Percentiles rank a stretch among this genome's conserved stretches.
phyloP scores from a whole-genome alignment of 2,797 vertebrate genomes.

The Trachurus trachurus region DNA sequence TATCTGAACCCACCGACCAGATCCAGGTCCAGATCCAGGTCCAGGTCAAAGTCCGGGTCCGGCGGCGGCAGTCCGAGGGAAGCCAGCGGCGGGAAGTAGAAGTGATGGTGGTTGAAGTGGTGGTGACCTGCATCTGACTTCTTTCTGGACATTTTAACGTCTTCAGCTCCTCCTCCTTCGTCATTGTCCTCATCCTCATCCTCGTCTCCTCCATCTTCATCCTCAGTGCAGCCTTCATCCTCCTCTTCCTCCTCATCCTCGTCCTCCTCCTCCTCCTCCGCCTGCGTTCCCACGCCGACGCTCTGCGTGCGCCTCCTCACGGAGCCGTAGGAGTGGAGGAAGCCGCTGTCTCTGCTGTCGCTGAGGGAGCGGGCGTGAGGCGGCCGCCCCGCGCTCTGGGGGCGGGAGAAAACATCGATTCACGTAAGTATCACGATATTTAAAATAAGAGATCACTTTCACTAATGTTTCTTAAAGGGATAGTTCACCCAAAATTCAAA shows the following conservation, averaged over 20 bases:
- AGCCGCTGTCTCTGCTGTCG: slow-evolving; percentile 71
- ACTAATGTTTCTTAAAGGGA: too few species aligned
- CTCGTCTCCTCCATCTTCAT: slow-evolving; percentile 52
- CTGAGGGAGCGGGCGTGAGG: slow-evolving; percentile 77
- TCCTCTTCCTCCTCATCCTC: slow-evolving; percentile 12
- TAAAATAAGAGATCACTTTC: too few species aligned
- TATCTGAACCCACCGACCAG: slow-evolving; percentile 59
- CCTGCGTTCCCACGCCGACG: slow-evolving; percentile 77
- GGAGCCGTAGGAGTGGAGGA: slow-evolving; percentile 56
- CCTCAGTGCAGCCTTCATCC: slow-evolving; percentile 30
- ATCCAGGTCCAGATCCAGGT: slow-evolving; percentile 45
- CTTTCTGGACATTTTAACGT: slow-evolving; percentile 31
- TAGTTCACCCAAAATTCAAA: too few species aligned
- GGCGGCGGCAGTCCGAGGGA: slow-evolving; percentile 27
- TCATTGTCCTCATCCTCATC: slow-evolving; percentile 37
- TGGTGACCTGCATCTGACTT: slow-evolving; percentile 31
- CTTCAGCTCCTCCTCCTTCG: slow-evolving; percentile 27
- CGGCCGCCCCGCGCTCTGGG: slow-evolving; percentile 31
- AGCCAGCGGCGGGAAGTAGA: slow-evolving; percentile 36
- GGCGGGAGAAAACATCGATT: too few species aligned
- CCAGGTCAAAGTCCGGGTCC: slow-evolving; percentile 40
- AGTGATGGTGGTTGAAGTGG: slow-evolving; percentile 49
- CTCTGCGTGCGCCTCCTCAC: slow-evolving; percentile 78
- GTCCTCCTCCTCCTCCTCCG: slow-evolving; percentile 49
- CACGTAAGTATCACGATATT: too few species aligned